Percentiles rank a stretch among this genome's conserved stretches.
These are phyloP conservation scores for Platycheirus rosarum DNA, from an alignment of 2,888 invertebrate genomes.

Conservation along the genomic window DNA sequence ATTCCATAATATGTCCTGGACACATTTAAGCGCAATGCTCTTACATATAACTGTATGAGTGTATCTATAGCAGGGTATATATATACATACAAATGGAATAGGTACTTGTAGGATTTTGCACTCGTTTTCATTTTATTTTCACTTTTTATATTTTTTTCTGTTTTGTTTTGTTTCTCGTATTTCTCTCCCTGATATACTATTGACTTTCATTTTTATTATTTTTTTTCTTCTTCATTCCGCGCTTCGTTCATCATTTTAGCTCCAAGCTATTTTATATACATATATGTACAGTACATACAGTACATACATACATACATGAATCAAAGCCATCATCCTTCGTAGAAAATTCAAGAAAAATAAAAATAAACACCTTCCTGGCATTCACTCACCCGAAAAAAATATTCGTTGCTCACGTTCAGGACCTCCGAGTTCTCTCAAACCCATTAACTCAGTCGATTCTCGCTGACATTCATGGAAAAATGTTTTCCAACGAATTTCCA, in stretches of 20 bases:
- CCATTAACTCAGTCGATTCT: constrained; percentile 35
- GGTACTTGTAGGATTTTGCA: constrained; percentile 45
- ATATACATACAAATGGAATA: background rate
- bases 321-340: constrained; percentile 70
- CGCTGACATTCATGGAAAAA: constrained; percentile 59
- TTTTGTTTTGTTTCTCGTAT: constrained; percentile 62
- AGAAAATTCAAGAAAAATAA: constrained; percentile 14
- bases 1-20: constrained; percentile 50
- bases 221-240: constrained; percentile 40
- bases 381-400: constrained; percentile 28
- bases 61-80: background rate
- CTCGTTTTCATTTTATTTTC: constrained; percentile 64
- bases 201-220: constrained; percentile 65
- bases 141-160: constrained; percentile 48
- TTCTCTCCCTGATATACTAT: constrained; percentile 25
- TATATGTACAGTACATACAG: background rate
- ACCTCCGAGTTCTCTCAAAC: constrained; percentile 9
- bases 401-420: constrained; percentile 27
- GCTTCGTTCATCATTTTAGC: constrained; percentile 66
- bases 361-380: constrained; percentile 25
- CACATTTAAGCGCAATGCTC: constrained; percentile 25
- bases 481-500: constrained; percentile 39
- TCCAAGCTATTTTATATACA: constrained; percentile 58
- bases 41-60: too few relatives aligned
- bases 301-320: constrained; percentile 43